Evolutionary conservation across 2,797 vertebrate species (phyloP).

Genomic region (Carcharodon carcharias): DNA sequence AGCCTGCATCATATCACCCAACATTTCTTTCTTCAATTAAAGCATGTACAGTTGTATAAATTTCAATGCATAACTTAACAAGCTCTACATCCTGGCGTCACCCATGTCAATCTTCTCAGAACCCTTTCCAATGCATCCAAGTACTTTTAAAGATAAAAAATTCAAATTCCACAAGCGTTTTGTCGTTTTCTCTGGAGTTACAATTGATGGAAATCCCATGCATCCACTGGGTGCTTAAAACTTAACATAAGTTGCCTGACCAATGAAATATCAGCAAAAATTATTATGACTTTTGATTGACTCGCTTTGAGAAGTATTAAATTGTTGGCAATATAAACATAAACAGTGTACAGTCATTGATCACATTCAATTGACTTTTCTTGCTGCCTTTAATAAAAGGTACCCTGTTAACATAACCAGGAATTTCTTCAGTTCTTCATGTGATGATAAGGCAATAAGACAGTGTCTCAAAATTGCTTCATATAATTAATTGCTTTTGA

Average conservation of each 20-base stretch:
- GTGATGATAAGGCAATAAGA: neutral
- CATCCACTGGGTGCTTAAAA: neutral
- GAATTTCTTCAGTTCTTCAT: neutral
- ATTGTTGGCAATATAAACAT: too few relatives aligned
- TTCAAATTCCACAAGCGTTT: neutral
- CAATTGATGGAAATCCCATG: neutral
- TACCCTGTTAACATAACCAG: neutral
- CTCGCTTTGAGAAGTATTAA: too few relatives aligned
- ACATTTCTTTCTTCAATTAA: too few relatives aligned
- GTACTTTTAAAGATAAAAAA: neutral
- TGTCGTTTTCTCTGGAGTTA: neutral
- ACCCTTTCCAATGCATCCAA: too few relatives aligned
- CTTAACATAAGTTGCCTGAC: neutral
- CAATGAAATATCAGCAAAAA: too few relatives aligned
- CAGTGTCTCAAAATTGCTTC: neutral
- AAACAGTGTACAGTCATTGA: neutral
- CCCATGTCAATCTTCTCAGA: too few relatives aligned
- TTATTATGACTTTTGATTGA: too few relatives aligned
- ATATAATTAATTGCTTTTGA: neutral
- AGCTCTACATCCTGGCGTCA: too few relatives aligned
- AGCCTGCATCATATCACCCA: too few relatives aligned
- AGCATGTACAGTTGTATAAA: too few relatives aligned
- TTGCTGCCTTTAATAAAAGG: neutral
- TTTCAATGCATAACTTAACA: too few relatives aligned
- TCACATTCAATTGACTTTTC: neutral